Percentiles rank a stretch among this genome's conserved stretches.
These are phyloP conservation scores for Sinopyrophorus schimmeli DNA, from an alignment of 2,888 invertebrate genomes.

Conservation along the genomic window DNA sequence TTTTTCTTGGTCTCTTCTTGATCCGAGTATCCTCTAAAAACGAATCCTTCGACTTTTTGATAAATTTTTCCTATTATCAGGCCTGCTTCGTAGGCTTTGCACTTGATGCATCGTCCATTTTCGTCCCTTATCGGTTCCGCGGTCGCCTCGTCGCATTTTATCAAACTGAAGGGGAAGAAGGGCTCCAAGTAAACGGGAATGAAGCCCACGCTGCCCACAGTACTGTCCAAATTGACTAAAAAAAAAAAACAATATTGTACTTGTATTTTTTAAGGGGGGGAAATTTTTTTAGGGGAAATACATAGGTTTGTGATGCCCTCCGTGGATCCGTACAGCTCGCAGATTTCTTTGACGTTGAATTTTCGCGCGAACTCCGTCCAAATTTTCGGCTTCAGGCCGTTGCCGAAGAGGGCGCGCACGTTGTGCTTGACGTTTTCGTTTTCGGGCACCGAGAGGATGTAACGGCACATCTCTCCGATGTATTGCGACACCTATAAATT, in stretches of 20 bases:
- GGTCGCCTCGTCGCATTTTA: slow-evolving; percentile 67
- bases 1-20: slow-evolving; percentile 72
- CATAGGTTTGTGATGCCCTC: slow-evolving; percentile 95
- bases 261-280: no score
- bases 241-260: slow-evolving; percentile 36
- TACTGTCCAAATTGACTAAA: slow-evolving; percentile 88
- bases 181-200: slow-evolving; percentile 65
- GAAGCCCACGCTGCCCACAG: slow-evolving; percentile 90
- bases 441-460: no score
- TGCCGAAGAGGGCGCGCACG: no score
- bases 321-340: slow-evolving; percentile 95
- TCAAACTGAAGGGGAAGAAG: slow-evolving; percentile 69
- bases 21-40: slow-evolving; percentile 72
- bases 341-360: slow-evolving; percentile 65
- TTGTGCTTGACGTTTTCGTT: no score
- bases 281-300: slow-evolving; percentile 48
- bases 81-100: slow-evolving; percentile 83
- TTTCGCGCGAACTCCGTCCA: no score
- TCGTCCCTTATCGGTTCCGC: slow-evolving; percentile 74
- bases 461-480: no score
- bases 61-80: slow-evolving; percentile 76
- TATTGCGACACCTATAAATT: no score
- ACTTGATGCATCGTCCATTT: slow-evolving; percentile 74
- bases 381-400: no score
- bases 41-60: slow-evolving; percentile 56